These are phyloP conservation scores for Pachyramphus minor DNA, from an alignment of 2,113 vertebrate species.

Conservation along the genomic window DNA sequence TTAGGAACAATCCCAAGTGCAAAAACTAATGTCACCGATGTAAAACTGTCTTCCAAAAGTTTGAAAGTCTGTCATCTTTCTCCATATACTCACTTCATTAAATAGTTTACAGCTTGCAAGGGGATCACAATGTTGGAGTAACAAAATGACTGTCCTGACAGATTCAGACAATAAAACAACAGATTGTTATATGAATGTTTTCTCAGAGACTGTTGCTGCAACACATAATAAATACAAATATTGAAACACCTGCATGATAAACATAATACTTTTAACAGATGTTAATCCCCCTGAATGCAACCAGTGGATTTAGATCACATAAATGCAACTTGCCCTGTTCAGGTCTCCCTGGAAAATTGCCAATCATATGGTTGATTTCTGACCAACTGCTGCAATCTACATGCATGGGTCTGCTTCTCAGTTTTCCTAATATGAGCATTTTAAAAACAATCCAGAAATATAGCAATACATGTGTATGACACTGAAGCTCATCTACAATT, in stretches of 20 bases:
- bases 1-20: conserved; percentile 65
- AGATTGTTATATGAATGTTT: conserved; percentile 79
- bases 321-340: conserved; percentile 64
- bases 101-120: conserved; percentile 79
- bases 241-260: conserved; percentile 82
- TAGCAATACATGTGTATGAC: neutral
- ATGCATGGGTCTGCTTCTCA: neutral
- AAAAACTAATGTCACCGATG: conserved; percentile 72
- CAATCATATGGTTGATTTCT: conserved; percentile 44
- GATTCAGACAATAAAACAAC: conserved; percentile 82
- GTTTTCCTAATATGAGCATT: neutral
- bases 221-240: conserved; percentile 82
- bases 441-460: conserved; percentile 1
- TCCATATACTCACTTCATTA: conserved; percentile 82
- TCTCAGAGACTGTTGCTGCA: conserved; percentile 79
- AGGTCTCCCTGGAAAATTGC: conserved; percentile 66
- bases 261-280: conserved; percentile 81
- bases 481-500: neutral
- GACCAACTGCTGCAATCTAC: neutral
- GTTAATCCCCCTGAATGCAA: conserved; percentile 72
- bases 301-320: conserved; percentile 71
- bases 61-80: conserved; percentile 81
- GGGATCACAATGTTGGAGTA: conserved; percentile 76
- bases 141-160: conserved; percentile 81
- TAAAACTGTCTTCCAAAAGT: conserved; percentile 73